Evolutionary conservation across 2,888 invertebrate genomes (phyloP).

Genomic region (Aspidapion aeneum): DNA sequence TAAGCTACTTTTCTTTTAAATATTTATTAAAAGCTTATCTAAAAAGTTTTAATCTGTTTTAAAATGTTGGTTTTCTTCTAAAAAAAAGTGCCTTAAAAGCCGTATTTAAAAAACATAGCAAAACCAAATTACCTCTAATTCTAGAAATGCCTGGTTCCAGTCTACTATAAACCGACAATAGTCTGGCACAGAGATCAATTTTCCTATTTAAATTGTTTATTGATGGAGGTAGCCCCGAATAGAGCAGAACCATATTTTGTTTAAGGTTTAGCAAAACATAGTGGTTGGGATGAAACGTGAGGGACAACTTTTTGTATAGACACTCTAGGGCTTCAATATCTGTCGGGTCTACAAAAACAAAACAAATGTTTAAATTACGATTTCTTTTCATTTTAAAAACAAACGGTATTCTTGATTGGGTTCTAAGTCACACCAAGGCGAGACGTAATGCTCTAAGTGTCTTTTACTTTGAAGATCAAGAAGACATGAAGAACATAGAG

Average conservation of each 20-base stretch:
- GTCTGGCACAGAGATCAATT: constrained; percentile 61
- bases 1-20: no score
- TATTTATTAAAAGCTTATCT: no score
- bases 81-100: no score
- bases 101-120: no score
- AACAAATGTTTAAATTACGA: constrained; percentile 1
- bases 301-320: constrained; percentile 50
- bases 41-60: no score
- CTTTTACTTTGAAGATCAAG: no score
- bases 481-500: no score
- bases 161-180: constrained; percentile 61
- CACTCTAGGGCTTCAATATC: constrained; percentile 48
- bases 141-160: constrained; percentile 71
- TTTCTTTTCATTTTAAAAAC: not conserved
- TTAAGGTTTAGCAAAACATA: constrained; percentile 65
- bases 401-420: not conserved
- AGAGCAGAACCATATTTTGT: constrained; percentile 61
- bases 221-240: constrained; percentile 36
- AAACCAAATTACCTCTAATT: constrained; percentile 61
- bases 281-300: constrained; percentile 63
- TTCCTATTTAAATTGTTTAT: constrained; percentile 55
- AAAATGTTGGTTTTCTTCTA: no score
- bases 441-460: no score
- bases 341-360: constrained; percentile 47
- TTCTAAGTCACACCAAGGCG: no score